These are phyloP conservation scores for Pseudomyrmex sp. DNA, from an alignment of 1,140 invertebrate species.

Conservation along the genomic window DNA sequence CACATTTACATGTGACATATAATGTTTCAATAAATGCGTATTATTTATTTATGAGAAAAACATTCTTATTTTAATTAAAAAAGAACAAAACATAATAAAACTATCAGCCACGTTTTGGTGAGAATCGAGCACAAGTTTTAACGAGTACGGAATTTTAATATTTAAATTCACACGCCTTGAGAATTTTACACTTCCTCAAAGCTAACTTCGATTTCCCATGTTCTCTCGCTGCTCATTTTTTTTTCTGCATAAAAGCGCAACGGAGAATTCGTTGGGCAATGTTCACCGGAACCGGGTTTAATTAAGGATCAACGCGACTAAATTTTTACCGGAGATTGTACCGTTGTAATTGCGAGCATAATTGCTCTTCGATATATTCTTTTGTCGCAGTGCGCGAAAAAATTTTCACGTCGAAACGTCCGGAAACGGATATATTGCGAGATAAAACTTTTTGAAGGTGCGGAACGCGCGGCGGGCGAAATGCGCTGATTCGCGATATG, in stretches of 20 bases:
- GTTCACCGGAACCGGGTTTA: conserved; percentile 38
- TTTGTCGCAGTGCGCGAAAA: background rate
- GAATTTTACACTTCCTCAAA: background rate
- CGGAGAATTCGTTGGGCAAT: conserved; percentile 33
- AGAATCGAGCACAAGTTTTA: conserved; percentile 42
- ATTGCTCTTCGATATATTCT: conserved; percentile 12
- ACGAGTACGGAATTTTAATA: conserved; percentile 64
- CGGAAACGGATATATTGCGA: conserved; percentile 8
- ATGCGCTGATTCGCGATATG: conserved; percentile 15
- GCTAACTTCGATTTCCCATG: background rate
- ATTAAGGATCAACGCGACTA: conserved; percentile 49
- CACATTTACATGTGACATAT: no score
- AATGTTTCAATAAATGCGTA: conserved; percentile 14
- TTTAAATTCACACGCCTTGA: conserved; percentile 12
- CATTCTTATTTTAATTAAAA: no score
- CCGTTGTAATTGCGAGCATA: conserved; percentile 50
- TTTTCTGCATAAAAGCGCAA: background rate
- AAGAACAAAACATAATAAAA: no score
- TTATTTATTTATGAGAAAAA: no score
- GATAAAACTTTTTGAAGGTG: conserved; percentile 16
- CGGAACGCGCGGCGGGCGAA: background rate
- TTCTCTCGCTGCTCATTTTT: background rate
- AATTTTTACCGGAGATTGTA: conserved; percentile 55
- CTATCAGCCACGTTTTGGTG: background rate
- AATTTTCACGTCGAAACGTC: background rate